Percentiles rank a stretch among this genome's conserved stretches.
Conservation (phyloP, 2,797 vertebrate species). For the Rhinoraja longicauda region DNA sequence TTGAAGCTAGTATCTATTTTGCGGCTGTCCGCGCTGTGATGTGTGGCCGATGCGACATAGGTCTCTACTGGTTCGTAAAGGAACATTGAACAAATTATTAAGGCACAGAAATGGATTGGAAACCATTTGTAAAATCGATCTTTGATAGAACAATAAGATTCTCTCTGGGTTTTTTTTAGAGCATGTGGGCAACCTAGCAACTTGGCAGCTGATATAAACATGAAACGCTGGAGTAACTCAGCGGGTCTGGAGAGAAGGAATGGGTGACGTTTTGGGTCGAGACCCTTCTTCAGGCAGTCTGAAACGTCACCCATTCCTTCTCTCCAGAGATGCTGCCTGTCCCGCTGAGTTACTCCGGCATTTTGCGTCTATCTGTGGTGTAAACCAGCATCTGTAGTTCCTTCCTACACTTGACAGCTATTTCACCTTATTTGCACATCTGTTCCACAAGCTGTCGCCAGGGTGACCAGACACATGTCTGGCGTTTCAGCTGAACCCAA, state of each 20-base stretch:
- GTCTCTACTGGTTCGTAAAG: background rate
- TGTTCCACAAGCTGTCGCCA: slow-evolving; percentile 27
- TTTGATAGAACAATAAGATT: background rate
- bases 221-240: no score
- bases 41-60: background rate
- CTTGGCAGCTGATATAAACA: background rate
- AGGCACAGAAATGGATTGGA: background rate
- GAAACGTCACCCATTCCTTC: no score
- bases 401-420: background rate
- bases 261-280: no score
- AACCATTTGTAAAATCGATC: background rate
- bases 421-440: slow-evolving; percentile 24
- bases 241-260: no score
- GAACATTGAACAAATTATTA: background rate
- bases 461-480: slow-evolving; percentile 31
- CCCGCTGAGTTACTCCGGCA: no score
- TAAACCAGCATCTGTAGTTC: no score
- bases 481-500: slow-evolving; percentile 19
- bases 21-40: background rate
- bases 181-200: background rate
- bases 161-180: background rate
- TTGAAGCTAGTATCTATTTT: background rate
- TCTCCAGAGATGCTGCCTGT: no score
- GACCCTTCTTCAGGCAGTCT: no score
- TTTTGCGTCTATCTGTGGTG: no score